A percentile compares a stretch with the other conserved stretches of the same genome.
phyloP scores from a whole-genome alignment of 2,113 vertebrate species.

The Neodontobutis hainanensis region DNA sequence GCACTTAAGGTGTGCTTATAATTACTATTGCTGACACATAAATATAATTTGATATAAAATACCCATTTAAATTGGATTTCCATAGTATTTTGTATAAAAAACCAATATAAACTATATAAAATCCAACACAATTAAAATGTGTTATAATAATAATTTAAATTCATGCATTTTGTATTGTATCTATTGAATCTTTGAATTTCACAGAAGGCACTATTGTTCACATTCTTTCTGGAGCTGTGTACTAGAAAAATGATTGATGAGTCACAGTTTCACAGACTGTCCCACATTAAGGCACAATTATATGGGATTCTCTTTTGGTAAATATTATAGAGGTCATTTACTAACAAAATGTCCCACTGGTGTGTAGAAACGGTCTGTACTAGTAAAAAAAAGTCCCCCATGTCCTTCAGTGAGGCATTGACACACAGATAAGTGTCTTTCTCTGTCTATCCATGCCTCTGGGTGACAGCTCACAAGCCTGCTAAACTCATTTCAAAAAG shows the following conservation, averaged over 20 bases:
- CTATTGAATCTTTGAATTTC: conserved; percentile 2
- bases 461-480: neutral
- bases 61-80: conserved; percentile 20
- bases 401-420: conserved; percentile 19
- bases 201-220: conserved; percentile 14
- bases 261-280: neutral
- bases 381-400: conserved; percentile 1
- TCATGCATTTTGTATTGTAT: conserved; percentile 9
- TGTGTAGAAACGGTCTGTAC: conserved; percentile 6
- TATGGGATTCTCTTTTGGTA: neutral
- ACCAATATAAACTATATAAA: neutral
- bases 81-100: conserved; percentile 45
- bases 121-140: conserved; percentile 2
- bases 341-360: neutral
- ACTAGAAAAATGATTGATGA: neutral
- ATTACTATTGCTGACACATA: neutral
- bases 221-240: neutral
- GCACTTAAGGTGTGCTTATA: neutral
- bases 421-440: conserved; percentile 19
- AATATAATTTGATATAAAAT: neutral
- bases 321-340: neutral
- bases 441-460: conserved; percentile 35
- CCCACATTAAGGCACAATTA: neutral
- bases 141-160: conserved; percentile 25
- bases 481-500: neutral